Base-by-base conservation (phyloP, 2,888 invertebrate genomes). In the Hofmannophila pseudospretella region DNA sequence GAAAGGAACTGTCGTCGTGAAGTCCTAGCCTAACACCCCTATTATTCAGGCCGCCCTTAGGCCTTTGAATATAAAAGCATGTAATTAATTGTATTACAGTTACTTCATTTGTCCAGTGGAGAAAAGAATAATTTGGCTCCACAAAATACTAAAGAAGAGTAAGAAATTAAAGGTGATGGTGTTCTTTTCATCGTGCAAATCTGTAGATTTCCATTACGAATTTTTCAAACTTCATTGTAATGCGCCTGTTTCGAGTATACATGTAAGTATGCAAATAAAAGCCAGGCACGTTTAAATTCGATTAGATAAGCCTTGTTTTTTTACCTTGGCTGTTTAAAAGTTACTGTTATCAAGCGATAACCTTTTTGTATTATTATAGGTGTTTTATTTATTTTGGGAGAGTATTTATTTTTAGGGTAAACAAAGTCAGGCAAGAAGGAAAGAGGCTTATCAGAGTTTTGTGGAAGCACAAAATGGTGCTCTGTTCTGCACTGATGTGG, bases 401-500 rank as follows among this genome's bases (percentile, higher is more conserved):
- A 5, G n/a, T 9, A 8, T 32, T 11, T 11, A 8, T 32, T 32
- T 20, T 32, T 64, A 97, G 98, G 99, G 99, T 16, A 97, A 96
- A 73, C 98, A 98, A 84, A 99, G 98, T 71, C 99, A 99, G 86
- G 92, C 94, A 0, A 97, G 96, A 75, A 92, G 99, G 42, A 96
- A 97, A 29, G 93, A 96, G 37, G 96, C 98, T 7, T 99, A 97
- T 79, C 96, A 96, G 74, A 93, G 94, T 73, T 99, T 99, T 81
- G 95, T 97, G 58, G 94, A 97, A 67, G 96, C 97, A 1, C 92
- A 95, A 51, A 89, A 90, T 35, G 97, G 98, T 1, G 96, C 93
- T 44, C 85, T 99, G 37, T 88, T 99, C 29, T 99, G 99, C 68
- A 99, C 99, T 0, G 98, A 99, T 80, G 98, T 99, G 0, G 99